Conservation (phyloP, 2,888 invertebrate genomes). For the Branchellion lobata region DNA sequence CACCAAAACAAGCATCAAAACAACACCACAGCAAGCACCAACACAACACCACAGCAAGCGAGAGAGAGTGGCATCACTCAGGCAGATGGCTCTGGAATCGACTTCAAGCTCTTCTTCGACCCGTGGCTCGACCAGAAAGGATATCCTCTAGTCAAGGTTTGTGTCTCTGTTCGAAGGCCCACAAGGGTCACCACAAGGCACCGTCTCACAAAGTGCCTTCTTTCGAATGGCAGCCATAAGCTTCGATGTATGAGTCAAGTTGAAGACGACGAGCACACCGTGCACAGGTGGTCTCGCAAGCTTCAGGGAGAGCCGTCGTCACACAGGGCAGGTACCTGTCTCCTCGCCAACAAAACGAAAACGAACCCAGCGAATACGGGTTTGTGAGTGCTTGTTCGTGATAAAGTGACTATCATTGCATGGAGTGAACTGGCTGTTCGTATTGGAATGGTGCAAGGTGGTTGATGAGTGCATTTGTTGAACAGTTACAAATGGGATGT, state of each 20-base stretch:
- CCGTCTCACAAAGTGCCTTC: no score
- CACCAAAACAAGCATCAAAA: no score
- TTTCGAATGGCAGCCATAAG: no score
- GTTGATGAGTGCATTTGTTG: no score
- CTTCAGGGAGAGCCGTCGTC: constrained; percentile 16
- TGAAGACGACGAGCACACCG: not conserved
- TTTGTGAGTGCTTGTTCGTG: no score
- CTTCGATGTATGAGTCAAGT: not conserved
- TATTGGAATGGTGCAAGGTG: no score
- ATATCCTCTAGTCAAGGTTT: constrained; percentile 43
- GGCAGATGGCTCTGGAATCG: constrained; percentile 43
- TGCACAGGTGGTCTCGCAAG: not conserved
- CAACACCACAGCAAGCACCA: not conserved
- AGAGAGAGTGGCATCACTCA: constrained; percentile 43
- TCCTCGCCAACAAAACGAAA: constrained; percentile 23
- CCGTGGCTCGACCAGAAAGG: constrained; percentile 49
- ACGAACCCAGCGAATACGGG: constrained; percentile 26
- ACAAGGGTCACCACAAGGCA: no score
- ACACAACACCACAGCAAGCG: constrained; percentile 43
- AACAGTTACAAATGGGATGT: constrained; percentile 46
- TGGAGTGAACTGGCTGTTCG: no score
- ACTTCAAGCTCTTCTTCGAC: constrained; percentile 45
- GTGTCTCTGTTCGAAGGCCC: not conserved
- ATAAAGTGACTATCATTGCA: no score
- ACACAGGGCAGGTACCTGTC: constrained; percentile 22